Conservation (phyloP, 2,797 vertebrate genomes). For the Acanthurus lineatus region DNA sequence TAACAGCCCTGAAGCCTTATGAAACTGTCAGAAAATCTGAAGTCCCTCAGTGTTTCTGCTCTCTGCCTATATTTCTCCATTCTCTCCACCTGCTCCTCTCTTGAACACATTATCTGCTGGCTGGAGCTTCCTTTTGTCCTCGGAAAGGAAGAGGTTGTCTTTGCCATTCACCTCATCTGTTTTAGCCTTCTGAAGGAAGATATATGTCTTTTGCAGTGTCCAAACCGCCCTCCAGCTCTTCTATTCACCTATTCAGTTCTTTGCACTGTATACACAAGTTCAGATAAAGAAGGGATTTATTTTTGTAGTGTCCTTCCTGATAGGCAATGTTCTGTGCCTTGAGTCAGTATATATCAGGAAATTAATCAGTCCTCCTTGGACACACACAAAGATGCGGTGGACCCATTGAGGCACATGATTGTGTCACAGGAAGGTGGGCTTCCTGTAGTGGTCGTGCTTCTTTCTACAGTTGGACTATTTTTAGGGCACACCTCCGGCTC, state of each 20-base stretch:
- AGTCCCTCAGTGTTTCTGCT: neutral
- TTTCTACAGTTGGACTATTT: constrained; percentile 61
- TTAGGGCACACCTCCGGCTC: constrained; percentile 56
- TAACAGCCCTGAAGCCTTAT: constrained; percentile 12
- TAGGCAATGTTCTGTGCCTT: constrained; percentile 11
- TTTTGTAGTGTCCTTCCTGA: constrained; percentile 14
- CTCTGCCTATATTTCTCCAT: constrained; percentile 11
- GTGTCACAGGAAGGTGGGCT: constrained; percentile 48
- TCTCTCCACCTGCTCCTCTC: constrained; percentile 17
- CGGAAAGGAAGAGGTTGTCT: constrained; percentile 40
- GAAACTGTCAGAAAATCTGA: constrained; percentile 25
- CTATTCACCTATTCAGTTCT: constrained; percentile 3
- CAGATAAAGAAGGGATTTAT: constrained; percentile 15
- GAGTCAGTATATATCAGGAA: constrained; percentile 5
- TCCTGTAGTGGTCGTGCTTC: constrained; percentile 2
- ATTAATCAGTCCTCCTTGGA: neutral
- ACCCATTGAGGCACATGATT: constrained; percentile 19
- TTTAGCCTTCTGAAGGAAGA: constrained; percentile 51
- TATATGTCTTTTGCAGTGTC: neutral
- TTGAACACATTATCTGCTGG: constrained; percentile 20
- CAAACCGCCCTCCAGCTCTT: constrained; percentile 6
- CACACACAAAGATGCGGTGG: neutral
- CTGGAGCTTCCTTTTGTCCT: constrained; percentile 45
- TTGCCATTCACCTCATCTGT: constrained; percentile 42
- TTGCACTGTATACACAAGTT: neutral